A percentile compares a stretch with the other conserved stretches of the same genome.
phyloP scores from a whole-genome alignment of 2,888 invertebrate species.

The Eristalinus sepulchralis region DNA sequence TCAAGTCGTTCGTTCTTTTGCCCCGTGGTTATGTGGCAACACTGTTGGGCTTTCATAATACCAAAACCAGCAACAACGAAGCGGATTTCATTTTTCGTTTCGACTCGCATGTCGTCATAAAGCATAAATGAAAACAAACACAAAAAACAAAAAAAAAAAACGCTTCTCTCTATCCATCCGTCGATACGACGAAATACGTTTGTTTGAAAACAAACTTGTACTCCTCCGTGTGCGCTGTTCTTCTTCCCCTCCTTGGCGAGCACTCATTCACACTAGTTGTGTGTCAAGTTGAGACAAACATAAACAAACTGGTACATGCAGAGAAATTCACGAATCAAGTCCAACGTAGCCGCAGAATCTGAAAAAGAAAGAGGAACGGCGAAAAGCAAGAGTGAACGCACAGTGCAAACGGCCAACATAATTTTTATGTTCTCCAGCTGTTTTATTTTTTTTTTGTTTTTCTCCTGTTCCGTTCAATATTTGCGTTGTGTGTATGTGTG shows the following conservation, averaged over 20 bases:
- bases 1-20: neutral
- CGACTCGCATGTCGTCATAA: slow-evolving; percentile 1
- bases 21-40: slow-evolving; percentile 19
- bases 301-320: slow-evolving; percentile 43
- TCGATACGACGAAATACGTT: slow-evolving; percentile 2
- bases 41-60: slow-evolving; percentile 6
- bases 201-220: slow-evolving; percentile 59
- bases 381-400: slow-evolving; percentile 50
- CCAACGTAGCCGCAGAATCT: neutral
- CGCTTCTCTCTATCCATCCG: neutral
- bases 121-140: slow-evolving; percentile 1
- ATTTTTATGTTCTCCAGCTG: slow-evolving; percentile 50
- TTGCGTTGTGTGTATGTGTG: neutral
- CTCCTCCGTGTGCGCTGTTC: neutral
- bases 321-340: slow-evolving; percentile 11
- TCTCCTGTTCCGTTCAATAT: neutral
- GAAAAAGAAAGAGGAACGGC: slow-evolving; percentile 22
- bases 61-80: neutral
- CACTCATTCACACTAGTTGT: slow-evolving; percentile 2
- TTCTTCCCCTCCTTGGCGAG: neutral
- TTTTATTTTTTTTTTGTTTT: slow-evolving; percentile 53
- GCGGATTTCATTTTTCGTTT: slow-evolving; percentile 10
- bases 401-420: slow-evolving; percentile 41
- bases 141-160: neutral
- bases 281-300: slow-evolving; percentile 53